These are phyloP conservation scores for Cryptus armator DNA, from an alignment of 2,888 invertebrate genomes.

Conservation along the genomic window DNA sequence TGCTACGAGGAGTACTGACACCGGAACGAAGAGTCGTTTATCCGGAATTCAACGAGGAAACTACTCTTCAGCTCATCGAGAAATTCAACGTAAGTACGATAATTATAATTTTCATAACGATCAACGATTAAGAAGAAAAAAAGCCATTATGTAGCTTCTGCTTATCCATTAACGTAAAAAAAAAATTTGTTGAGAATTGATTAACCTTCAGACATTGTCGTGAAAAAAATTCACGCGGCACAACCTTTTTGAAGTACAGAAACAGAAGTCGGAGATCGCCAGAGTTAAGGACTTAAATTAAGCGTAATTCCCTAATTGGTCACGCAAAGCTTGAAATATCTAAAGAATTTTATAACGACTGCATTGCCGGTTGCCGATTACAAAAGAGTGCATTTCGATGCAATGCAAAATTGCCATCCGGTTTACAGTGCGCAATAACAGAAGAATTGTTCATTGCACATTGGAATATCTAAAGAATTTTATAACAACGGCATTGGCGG, in stretches of 20 bases:
- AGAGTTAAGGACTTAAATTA: neutral
- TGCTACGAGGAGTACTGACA: conserved; percentile 60
- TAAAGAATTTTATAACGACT: neutral
- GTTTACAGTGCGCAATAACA: too few species aligned
- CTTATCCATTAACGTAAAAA: neutral
- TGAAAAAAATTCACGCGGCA: too few species aligned
- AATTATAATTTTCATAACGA: neutral
- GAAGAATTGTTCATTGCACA: too few species aligned
- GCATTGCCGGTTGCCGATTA: too few species aligned
- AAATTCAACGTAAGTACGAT: conserved; percentile 77
- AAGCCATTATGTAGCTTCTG: neutral
- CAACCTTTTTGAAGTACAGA: neutral
- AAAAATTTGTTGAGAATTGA: neutral
- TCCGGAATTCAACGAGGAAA: conserved; percentile 74
- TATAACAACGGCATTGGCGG: neutral
- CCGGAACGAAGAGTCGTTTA: conserved; percentile 71
- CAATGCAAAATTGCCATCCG: too few species aligned
- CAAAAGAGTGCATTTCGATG: too few species aligned
- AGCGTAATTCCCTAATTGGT: neutral
- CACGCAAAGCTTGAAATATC: neutral
- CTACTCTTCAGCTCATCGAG: conserved; percentile 75
- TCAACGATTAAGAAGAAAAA: neutral
- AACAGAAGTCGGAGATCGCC: neutral
- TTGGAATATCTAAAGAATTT: neutral
- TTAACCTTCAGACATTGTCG: too few species aligned